Conservation (phyloP, 2,113 vertebrate species). For the Chaetodon trifascialis region DNA sequence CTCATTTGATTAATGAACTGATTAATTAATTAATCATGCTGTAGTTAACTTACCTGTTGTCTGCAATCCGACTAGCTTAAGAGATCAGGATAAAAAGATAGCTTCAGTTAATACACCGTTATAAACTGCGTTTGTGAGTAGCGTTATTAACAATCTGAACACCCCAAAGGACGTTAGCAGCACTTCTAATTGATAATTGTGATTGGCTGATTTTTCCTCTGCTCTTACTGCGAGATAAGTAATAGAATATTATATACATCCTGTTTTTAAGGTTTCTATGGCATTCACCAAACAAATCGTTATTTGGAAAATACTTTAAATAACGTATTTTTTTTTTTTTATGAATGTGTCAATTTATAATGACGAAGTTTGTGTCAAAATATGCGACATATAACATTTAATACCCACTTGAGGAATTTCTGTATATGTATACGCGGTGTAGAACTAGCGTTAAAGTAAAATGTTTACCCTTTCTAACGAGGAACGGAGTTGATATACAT, state of each 20-base stretch:
- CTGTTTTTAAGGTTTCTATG: too few relatives aligned
- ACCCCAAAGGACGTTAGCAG: neutral
- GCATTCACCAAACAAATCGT: neutral
- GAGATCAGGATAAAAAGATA: neutral
- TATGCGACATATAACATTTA: neutral
- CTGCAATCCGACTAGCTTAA: neutral
- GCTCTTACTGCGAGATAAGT: neutral
- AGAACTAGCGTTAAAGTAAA: neutral
- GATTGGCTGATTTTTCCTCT: slow-evolving; percentile 20
- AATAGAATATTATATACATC: neutral
- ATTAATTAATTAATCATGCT: neutral
- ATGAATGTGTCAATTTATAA: neutral
- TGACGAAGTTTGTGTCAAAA: neutral
- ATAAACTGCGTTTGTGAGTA: neutral
- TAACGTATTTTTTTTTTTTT: neutral
- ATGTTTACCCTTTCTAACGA: neutral
- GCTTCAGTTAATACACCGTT: too few relatives aligned
- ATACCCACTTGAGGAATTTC: neutral
- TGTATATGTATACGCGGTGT: neutral
- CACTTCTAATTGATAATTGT: neutral
- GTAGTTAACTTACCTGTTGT: neutral
- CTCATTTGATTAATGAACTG: neutral
- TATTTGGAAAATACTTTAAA: neutral
- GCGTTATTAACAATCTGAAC: too few relatives aligned
- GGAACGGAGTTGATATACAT: neutral